Evolutionary conservation across 2,113 vertebrate genomes (phyloP).

Genomic region (Ceuthmochares aereus): DNA sequence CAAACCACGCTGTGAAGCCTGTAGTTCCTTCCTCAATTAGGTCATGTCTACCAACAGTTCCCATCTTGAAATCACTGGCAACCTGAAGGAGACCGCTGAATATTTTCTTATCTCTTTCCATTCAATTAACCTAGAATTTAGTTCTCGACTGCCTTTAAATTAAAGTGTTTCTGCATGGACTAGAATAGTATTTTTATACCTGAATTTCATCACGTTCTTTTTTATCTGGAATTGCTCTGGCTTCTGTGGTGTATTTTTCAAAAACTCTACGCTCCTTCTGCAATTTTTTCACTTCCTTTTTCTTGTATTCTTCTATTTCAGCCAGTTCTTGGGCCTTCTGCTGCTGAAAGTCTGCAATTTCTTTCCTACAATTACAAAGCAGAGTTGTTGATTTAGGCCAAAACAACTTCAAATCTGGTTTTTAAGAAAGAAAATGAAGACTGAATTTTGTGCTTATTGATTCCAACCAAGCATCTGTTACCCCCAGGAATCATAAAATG

Average conservation of each 20-base stretch:
- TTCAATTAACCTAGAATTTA: background rate
- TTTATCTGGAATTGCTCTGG: constrained; percentile 91
- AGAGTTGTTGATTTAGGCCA: background rate
- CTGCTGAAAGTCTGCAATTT: constrained; percentile 86
- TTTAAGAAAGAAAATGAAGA: background rate
- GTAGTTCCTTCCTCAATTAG: background rate
- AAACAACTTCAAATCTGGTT: background rate
- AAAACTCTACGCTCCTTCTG: constrained; percentile 92
- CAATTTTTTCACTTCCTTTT: constrained; percentile 89
- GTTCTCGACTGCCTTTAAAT: background rate
- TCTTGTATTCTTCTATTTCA: constrained; percentile 89
- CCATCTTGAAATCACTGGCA: background rate
- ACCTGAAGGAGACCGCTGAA: too few species aligned
- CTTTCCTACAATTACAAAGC: constrained; percentile 81
- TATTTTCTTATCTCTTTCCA: too few species aligned
- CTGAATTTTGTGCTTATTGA: background rate
- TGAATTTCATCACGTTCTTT: constrained; percentile 96
- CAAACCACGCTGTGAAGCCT: background rate
- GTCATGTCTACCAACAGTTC: background rate
- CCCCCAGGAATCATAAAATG: background rate
- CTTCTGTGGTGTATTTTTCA: constrained; percentile 86
- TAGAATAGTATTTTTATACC: constrained; percentile 73
- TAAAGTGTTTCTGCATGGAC: background rate
- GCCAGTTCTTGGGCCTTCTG: constrained; percentile 83
- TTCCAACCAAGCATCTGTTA: background rate